phyloP scores from a whole-genome alignment of 2,113 vertebrate species.

The Hemicordylus capensis region DNA sequence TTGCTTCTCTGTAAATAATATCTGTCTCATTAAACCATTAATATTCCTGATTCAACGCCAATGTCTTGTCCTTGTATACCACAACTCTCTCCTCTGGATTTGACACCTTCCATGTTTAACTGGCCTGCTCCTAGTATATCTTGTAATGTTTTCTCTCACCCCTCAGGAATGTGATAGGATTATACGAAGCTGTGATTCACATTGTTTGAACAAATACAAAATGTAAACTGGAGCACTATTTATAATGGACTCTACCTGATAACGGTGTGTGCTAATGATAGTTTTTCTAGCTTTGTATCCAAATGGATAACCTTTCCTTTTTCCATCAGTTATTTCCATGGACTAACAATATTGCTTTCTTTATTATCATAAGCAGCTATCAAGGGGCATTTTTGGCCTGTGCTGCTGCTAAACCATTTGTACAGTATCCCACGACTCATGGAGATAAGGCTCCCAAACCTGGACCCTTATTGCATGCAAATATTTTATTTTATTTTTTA shows the following conservation, averaged over 20 bases:
- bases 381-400: constrained; percentile 46
- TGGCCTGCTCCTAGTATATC: constrained; percentile 62
- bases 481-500: too few species aligned
- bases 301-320: constrained; percentile 55
- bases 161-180: constrained; percentile 68
- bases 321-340: constrained; percentile 64
- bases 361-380: constrained; percentile 53
- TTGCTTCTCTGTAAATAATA: too few species aligned
- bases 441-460: not conserved
- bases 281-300: too few species aligned
- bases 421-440: constrained; percentile 10
- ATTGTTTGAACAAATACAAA: constrained; percentile 65
- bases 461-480: constrained; percentile 13
- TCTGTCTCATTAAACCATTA: too few species aligned
- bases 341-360: constrained; percentile 65
- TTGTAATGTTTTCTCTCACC: constrained; percentile 67
- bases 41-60: too few species aligned
- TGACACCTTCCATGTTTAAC: too few species aligned
- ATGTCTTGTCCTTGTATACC: too few species aligned
- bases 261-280: constrained; percentile 42
- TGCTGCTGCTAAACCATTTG: constrained; percentile 30
- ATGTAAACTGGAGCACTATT: constrained; percentile 64
- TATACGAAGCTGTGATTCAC: constrained; percentile 71
- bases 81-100: too few species aligned
- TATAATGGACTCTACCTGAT: constrained; percentile 56